Evolutionary conservation across 2,113 vertebrate species (phyloP).

Genomic region (Bostrychus sinensis): DNA sequence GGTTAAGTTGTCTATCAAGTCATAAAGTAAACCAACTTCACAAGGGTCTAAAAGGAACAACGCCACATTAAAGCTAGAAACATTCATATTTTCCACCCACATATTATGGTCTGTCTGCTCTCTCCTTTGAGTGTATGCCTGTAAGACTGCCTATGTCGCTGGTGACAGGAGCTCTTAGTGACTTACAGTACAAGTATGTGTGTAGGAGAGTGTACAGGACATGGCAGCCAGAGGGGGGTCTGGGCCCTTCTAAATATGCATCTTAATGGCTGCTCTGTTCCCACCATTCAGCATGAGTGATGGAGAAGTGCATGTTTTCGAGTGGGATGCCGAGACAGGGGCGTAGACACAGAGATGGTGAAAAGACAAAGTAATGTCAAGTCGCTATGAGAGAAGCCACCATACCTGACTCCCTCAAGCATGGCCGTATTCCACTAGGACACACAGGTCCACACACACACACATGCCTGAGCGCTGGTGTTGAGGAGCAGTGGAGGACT

Average conservation of each 20-base stretch:
- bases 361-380: constrained; percentile 34
- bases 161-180: constrained; percentile 65
- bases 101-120: constrained; percentile 8
- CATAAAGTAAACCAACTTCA: constrained; percentile 7
- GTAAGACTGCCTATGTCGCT: constrained; percentile 54
- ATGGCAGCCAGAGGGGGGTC: constrained; percentile 41
- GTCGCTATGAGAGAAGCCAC: constrained; percentile 55
- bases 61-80: constrained; percentile 6
- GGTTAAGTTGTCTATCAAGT: constrained; percentile 11
- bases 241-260: constrained; percentile 69
- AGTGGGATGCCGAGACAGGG: constrained; percentile 37
- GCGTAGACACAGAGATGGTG: constrained; percentile 37
- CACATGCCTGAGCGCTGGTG: constrained; percentile 47
- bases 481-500: constrained; percentile 62
- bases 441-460: constrained; percentile 43
- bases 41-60: constrained; percentile 9
- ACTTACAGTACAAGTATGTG: constrained; percentile 62
- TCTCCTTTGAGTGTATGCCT: constrained; percentile 39
- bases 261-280: constrained; percentile 69
- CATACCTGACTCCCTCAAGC: constrained; percentile 61
- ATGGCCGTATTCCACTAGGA: constrained; percentile 57
- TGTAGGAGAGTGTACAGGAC: constrained; percentile 54
- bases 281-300: constrained; percentile 68
- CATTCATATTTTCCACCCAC: constrained; percentile 9
- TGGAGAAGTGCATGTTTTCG: constrained; percentile 58